These are phyloP conservation scores for Goniozus legneri DNA, from an alignment of 1,140 invertebrate genomes.

Conservation along the genomic window DNA sequence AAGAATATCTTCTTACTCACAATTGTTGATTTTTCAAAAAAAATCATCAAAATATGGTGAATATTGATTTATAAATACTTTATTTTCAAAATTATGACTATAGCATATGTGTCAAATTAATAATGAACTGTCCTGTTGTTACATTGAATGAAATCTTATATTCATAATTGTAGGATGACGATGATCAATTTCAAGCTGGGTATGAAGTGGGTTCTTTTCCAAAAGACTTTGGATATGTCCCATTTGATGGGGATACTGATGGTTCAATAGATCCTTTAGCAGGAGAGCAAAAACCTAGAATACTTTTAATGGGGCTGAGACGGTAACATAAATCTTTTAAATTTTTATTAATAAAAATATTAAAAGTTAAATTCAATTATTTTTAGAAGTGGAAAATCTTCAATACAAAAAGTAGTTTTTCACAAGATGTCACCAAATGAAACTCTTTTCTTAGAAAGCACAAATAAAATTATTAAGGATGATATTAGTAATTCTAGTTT, in stretches of 20 bases:
- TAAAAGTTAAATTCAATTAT: constrained; percentile 7
- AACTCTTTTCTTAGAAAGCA: constrained; percentile 97
- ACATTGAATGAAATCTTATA: no score
- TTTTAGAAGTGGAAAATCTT: constrained; percentile 96
- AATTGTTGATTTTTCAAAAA: no score
- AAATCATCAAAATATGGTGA: no score
- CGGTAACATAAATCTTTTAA: constrained; percentile 58
- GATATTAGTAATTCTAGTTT: constrained; percentile 97
- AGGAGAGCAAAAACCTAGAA: constrained; percentile 82
- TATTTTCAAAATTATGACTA: no score
- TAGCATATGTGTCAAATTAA: no score
- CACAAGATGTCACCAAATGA: constrained; percentile 99
- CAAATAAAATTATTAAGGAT: constrained; percentile 98
- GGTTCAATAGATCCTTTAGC: constrained; percentile 58
- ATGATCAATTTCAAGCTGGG: constrained; percentile 51
- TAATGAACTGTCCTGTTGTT: no score
- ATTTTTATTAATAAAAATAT: constrained; percentile 7
- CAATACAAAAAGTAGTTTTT: constrained; percentile 99
- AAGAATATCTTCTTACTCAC: no score
- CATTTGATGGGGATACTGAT: constrained; percentile 75
- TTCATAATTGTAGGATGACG: constrained; percentile 49
- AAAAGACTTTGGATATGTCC: constrained; percentile 89
- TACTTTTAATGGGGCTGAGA: constrained; percentile 92
- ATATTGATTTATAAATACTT: no score
- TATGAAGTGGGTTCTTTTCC: constrained; percentile 81